These are phyloP conservation scores for Brachionichthys hirsutus DNA, from an alignment of 2,113 vertebrate species.

Conservation along the genomic window DNA sequence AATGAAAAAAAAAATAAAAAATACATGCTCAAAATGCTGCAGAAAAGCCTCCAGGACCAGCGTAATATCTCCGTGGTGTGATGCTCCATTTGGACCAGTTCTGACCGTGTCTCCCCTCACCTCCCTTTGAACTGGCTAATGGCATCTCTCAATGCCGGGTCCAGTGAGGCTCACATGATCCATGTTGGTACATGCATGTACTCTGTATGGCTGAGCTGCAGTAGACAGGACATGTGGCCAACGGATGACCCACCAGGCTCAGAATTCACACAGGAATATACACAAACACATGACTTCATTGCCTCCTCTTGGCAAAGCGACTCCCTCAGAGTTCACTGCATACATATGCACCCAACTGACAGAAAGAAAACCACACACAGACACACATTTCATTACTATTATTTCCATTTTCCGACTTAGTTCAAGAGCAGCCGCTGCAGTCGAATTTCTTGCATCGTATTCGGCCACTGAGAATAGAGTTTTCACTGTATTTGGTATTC, in stretches of 20 bases:
- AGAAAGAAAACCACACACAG: conserved; percentile 33
- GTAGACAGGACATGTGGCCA: conserved; percentile 45
- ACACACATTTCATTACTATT: conserved; percentile 39
- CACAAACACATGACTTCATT: conserved; percentile 50
- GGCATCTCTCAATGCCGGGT: conserved; percentile 54
- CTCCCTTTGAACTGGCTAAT: conserved; percentile 64
- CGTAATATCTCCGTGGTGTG: conserved; percentile 40
- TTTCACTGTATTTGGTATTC: conserved; percentile 56
- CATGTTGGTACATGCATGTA: conserved; percentile 15
- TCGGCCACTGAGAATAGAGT: conserved; percentile 44
- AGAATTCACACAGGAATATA: conserved; percentile 42
- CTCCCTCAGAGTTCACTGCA: conserved; percentile 47
- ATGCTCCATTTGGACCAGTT: conserved; percentile 39
- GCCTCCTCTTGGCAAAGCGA: conserved; percentile 50
- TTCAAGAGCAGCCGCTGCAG: conserved; percentile 50
- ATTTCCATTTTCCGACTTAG: conserved; percentile 48
- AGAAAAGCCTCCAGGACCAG: conserved; percentile 22
- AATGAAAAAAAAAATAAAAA: too few relatives aligned
- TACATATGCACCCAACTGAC: conserved; percentile 36
- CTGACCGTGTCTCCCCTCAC: conserved; percentile 37
- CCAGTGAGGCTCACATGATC: conserved; percentile 35
- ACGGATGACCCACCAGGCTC: conserved; percentile 60
- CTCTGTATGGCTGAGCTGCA: conserved; percentile 21
- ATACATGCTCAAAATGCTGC: not conserved
- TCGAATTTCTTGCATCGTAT: conserved; percentile 52